phyloP scores from a whole-genome alignment of 1,140 invertebrate genomes.

The Melitaea cinxia region DNA sequence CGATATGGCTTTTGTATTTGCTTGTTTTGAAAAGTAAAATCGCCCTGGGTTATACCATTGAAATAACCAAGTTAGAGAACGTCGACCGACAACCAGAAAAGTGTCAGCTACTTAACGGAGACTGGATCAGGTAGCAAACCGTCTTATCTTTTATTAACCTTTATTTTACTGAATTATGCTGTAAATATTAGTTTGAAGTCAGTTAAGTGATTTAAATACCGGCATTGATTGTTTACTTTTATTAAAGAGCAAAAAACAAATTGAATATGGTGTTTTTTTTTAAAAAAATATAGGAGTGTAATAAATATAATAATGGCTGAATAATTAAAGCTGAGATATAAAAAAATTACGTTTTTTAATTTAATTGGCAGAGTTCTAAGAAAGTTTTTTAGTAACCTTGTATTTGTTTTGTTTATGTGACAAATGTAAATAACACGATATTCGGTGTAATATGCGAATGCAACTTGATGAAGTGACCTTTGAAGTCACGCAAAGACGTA shows the following conservation, averaged over 20 bases:
- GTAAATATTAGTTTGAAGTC: conserved; percentile 18
- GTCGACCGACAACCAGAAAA: conserved; percentile 57
- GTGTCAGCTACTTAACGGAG: conserved; percentile 50
- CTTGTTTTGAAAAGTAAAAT: conserved; percentile 35
- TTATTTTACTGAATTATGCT: conserved; percentile 16
- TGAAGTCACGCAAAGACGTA: conserved; percentile 49
- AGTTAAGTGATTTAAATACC: conserved; percentile 36
- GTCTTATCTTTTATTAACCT: conserved; percentile 20
- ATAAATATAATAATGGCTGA: neutral
- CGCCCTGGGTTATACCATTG: conserved; percentile 56
- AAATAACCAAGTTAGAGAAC: conserved; percentile 69
- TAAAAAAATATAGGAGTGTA: conserved; percentile 4
- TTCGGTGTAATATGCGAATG: conserved; percentile 3
- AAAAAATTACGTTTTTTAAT: conserved; percentile 7
- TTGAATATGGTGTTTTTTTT: conserved; percentile 25
- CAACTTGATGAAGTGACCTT: conserved; percentile 41
- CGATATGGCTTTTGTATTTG: neutral
- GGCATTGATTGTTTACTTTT: conserved; percentile 61
- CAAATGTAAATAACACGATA: conserved; percentile 10
- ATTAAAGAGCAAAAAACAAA: conserved; percentile 20
- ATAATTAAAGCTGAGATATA: too few relatives aligned
- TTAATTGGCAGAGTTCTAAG: conserved; percentile 15
- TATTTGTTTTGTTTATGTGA: conserved; percentile 28
- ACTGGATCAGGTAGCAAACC: conserved; percentile 45
- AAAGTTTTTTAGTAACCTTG: conserved; percentile 26